These are phyloP conservation scores for Brassicogethes aeneus DNA, from an alignment of 2,888 invertebrate species.

Conservation along the genomic window DNA sequence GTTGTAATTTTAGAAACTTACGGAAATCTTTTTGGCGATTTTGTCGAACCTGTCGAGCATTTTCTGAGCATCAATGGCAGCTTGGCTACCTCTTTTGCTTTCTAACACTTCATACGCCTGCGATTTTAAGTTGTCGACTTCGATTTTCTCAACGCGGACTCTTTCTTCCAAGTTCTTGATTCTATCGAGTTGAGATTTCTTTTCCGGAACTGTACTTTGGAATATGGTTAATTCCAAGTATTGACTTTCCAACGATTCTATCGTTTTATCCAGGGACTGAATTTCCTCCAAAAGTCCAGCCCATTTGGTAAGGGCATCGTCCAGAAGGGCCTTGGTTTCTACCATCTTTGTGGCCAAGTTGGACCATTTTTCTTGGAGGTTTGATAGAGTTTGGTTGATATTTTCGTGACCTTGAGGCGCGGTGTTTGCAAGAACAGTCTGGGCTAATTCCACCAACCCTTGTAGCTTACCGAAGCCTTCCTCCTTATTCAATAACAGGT, in stretches of 20 bases:
- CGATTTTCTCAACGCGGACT: constrained; percentile 80
- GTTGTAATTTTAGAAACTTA: constrained; percentile 21
- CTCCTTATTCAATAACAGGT: constrained; percentile 82
- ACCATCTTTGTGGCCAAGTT: constrained; percentile 77
- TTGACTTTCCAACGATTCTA: constrained; percentile 67
- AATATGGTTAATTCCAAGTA: constrained; percentile 64
- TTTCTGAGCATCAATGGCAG: constrained; percentile 75
- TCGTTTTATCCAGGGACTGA: constrained; percentile 73
- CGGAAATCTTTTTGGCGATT: constrained; percentile 66
- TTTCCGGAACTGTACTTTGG: constrained; percentile 77
- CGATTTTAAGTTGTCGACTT: constrained; percentile 76
- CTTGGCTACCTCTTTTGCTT: constrained; percentile 75
- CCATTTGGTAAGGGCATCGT: constrained; percentile 87
- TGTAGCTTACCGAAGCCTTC: constrained; percentile 87
- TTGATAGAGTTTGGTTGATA: constrained; percentile 74
- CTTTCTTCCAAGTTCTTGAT: constrained; percentile 82
- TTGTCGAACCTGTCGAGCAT: constrained; percentile 77
- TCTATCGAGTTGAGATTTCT: constrained; percentile 75
- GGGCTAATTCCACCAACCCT: constrained; percentile 81
- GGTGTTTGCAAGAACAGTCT: constrained; percentile 84
- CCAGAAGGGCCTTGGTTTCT: constrained; percentile 79
- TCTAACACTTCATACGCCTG: constrained; percentile 80
- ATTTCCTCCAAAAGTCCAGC: constrained; percentile 84
- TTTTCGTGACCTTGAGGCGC: constrained; percentile 79
- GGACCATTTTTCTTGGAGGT: constrained; percentile 87